Evolutionary conservation across 1,140 invertebrate species (phyloP), one percentile per base, ranked within the genome.

Genomic region (Cepaea nemoralis): DNA sequence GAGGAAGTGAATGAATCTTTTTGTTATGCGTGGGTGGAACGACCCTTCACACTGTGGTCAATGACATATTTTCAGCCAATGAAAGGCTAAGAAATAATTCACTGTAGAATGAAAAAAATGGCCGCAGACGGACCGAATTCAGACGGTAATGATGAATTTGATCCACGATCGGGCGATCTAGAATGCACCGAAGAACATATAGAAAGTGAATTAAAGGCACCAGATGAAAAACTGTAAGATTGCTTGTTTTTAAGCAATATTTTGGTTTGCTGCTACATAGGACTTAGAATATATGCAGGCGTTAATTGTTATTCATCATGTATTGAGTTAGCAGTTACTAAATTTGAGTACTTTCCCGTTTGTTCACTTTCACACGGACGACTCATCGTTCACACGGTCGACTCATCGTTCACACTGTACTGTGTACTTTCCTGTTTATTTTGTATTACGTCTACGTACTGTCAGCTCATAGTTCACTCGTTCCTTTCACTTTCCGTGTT

Each of bases 71-170:
- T 83, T 83, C 39, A 66, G 48, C 83, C 83, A 83, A 83, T 83
- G 75, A 82, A 80, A 66, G 42, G 40, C 75, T 31, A 76, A 27
- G 33, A 67, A 14, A 39, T 37, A 39, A 70, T 83, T 83, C 73
- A 39, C 35, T 77, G 80, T 80, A 59, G 70, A 80, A 77, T 48
- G 69, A 74, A 66, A 83, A n/a, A 83, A 81, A 83, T 83, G 83
- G 83, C 83, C 70, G 83, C 83, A 45, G 82, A 81, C 71, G 82
- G 79, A 69, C 82, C 77, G 66, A 42, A 40, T 71, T 75, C 77
- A 76, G 83, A 84, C 63, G 78, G 80, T 33, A 78, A 71, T n/a
- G 84, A 85, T 35, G 84, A 85, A 14, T 85, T 85, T 81, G 82
- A 85, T 80, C 82, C 84, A 0, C 50, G 82, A 80, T 83, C 82